Percentiles rank a stretch among this genome's conserved stretches.
phyloP scores from a whole-genome alignment of 2,888 invertebrate genomes.

The Oegoconia quadripuncta region DNA sequence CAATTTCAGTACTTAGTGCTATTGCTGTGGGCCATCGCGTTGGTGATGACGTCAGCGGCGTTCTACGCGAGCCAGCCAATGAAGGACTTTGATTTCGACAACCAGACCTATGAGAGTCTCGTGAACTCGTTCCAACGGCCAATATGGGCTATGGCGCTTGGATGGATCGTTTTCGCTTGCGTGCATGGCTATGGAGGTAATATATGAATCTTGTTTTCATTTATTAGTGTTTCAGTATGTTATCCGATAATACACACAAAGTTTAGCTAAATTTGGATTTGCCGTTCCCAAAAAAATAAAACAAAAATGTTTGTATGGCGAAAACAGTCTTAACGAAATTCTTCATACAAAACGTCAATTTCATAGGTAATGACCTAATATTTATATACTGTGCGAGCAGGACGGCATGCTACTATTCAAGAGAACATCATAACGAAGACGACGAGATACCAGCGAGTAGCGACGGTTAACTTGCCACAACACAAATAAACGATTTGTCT shows the following conservation, averaged over 20 bases:
- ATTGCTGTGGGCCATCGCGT: conserved; percentile 11
- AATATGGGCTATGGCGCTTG: conserved; percentile 40
- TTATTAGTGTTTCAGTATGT: background rate
- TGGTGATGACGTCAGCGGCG: conserved; percentile 1
- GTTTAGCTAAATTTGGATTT: background rate
- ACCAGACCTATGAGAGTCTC: conserved; percentile 20
- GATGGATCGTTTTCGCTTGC: conserved; percentile 51
- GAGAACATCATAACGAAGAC: too few relatives aligned
- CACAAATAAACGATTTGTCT: background rate
- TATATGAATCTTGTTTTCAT: background rate
- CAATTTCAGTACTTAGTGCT: conserved; percentile 14
- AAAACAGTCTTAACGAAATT: too few relatives aligned
- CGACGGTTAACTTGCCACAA: too few relatives aligned
- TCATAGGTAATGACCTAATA: background rate
- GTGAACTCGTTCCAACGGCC: conserved; percentile 35
- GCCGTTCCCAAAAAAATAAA: too few relatives aligned
- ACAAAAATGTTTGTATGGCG: too few relatives aligned
- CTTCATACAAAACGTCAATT: too few relatives aligned
- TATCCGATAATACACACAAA: background rate
- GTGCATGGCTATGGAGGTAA: conserved; percentile 50
- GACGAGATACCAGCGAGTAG: too few relatives aligned
- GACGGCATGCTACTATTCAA: background rate
- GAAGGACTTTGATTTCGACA: conserved; percentile 17
- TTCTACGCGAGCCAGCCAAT: conserved; percentile 17
- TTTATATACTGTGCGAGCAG: background rate